Percentiles rank a stretch among this genome's conserved stretches.
phyloP scores from a whole-genome alignment of 2,888 invertebrate genomes.

The Bhutanitis thaidina region DNA sequence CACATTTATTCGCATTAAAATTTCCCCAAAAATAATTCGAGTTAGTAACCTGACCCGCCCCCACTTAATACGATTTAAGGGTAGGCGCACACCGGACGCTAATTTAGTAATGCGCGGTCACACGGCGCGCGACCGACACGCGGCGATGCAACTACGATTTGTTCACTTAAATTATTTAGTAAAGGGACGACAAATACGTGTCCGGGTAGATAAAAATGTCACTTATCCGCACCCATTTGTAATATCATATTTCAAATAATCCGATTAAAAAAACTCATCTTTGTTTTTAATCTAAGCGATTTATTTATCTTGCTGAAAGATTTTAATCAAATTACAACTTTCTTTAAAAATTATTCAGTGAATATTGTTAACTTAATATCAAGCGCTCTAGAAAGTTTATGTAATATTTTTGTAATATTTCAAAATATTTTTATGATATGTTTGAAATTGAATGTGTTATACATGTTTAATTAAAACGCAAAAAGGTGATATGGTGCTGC shows the following conservation, averaged over 20 bases:
- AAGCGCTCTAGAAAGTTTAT: too few species aligned
- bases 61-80: slow-evolving; percentile 56
- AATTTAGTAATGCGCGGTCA: slow-evolving; percentile 71
- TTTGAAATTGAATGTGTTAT: too few species aligned
- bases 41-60: slow-evolving; percentile 48
- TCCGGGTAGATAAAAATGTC: slow-evolving; percentile 33
- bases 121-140: slow-evolving; percentile 54
- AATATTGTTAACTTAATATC: too few species aligned
- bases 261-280: not conserved
- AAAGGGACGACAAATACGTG: slow-evolving; percentile 52
- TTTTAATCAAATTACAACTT: too few species aligned
- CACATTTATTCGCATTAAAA: slow-evolving; percentile 14
- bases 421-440: too few species aligned
- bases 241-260: slow-evolving; percentile 9
- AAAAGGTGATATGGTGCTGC: too few species aligned
- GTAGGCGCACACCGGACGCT: slow-evolving; percentile 60
- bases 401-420: too few species aligned
- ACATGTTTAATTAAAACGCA: too few species aligned
- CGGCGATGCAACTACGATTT: slow-evolving; percentile 66
- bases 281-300: not conserved
- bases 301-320: too few species aligned
- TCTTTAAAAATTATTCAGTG: too few species aligned
- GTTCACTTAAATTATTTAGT: slow-evolving; percentile 70
- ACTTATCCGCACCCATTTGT: not conserved
- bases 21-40: slow-evolving; percentile 24